These are phyloP conservation scores for Epinotia bilunana DNA, from an alignment of 2,888 invertebrate genomes.

Conservation along the genomic window DNA sequence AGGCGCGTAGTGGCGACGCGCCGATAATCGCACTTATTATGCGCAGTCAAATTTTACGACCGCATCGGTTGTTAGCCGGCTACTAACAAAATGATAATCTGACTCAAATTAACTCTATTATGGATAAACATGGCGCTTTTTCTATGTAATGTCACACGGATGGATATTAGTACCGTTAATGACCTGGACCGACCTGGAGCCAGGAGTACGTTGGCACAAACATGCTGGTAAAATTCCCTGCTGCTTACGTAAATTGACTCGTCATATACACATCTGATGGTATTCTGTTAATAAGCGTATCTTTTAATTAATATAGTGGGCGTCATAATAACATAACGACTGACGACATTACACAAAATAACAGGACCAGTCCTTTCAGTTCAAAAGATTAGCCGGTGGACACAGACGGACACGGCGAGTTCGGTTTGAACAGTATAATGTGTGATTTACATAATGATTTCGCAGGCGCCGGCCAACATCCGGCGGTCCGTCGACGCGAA, in stretches of 20 bases:
- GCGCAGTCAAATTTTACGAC: slow-evolving; percentile 83
- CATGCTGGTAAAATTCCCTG: slow-evolving; percentile 12
- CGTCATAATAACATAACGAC: slow-evolving; percentile 16
- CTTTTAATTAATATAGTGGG: slow-evolving; percentile 26
- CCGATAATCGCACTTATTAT: slow-evolving; percentile 80
- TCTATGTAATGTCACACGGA: slow-evolving; percentile 67
- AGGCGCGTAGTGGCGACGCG: slow-evolving; percentile 62
- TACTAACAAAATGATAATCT: slow-evolving; percentile 75
- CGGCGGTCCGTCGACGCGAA: slow-evolving; percentile 66
- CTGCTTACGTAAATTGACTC: slow-evolving; percentile 4
- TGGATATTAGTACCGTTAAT: slow-evolving; percentile 66
- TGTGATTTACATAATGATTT: slow-evolving; percentile 80
- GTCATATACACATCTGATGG: slow-evolving; percentile 9
- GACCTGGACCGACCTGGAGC: slow-evolving; percentile 43
- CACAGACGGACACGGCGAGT: slow-evolving; percentile 39
- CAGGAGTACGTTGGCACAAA: background rate
- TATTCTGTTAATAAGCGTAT: slow-evolving; percentile 22
- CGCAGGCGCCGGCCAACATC: slow-evolving; percentile 77
- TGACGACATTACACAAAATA: slow-evolving; percentile 14
- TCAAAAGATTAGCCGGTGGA: slow-evolving; percentile 41
- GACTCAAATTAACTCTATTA: slow-evolving; percentile 75
- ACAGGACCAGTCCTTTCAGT: slow-evolving; percentile 23
- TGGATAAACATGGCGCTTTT: slow-evolving; percentile 65
- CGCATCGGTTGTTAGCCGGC: slow-evolving; percentile 76
- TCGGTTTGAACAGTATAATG: slow-evolving; percentile 50